Base-by-base conservation (phyloP, 2,888 invertebrate genomes). In the Leptinotarsa juncta region DNA sequence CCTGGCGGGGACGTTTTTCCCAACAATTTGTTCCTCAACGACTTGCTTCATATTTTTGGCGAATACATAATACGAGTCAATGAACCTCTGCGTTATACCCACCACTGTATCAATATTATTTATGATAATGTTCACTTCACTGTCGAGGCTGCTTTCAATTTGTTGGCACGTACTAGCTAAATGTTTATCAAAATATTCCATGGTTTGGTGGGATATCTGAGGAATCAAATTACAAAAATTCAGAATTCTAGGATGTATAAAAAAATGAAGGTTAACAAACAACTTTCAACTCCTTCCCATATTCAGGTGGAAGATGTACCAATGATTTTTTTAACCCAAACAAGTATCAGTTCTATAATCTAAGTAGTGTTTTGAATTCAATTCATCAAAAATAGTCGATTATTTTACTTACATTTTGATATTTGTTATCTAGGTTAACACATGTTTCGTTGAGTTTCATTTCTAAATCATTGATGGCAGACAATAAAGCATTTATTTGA, bases 1-100 rank as follows among this genome's bases (percentile, higher is more conserved):
- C 51, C 66, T 70, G 1, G 76, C 74, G 23, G 73, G 73, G 10
- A 78, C 71, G 50, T 75, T 78, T 23, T 73, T 76, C 16, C 72
- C 62, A 10, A 77, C 55, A 57, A 77, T 57, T 66, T 72, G 74
- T 51, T 78, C 62, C 53, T 23, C 55, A 50, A 77, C 55, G 3
- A 67, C 57, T 67, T 71, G 68, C 68, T 71, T 71, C 65, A 42
- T n/a, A 18, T 62, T 62, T 62, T 68, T 48, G 3, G 62, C 49
- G 16, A 71, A 53, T 48, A 60, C 23, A 20, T 42, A 18, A 23
- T 57, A 69, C 0, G 69, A 69, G 42, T 23, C 20, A 3, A 57
- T 49, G 57, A 69, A 69, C 20, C 48, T 42, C 20, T 57, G 57
- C 1, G 69, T 42, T 18, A 48, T 69, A 7, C 49, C 57, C 42